phyloP scores from a whole-genome alignment of 2,797 vertebrate species.

The Platyrinchus mystaceus region DNA sequence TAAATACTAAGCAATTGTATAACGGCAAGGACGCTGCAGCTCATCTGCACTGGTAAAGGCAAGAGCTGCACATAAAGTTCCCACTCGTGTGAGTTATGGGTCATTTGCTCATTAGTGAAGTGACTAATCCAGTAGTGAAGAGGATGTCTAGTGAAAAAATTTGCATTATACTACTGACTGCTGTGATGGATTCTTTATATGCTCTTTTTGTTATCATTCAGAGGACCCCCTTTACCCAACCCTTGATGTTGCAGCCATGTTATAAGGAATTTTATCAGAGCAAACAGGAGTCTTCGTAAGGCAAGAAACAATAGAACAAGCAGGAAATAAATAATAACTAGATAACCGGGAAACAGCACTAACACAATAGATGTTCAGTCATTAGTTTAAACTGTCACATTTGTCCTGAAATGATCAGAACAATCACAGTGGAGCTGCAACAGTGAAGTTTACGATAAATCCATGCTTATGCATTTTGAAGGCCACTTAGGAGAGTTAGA shows the following conservation, averaged over 20 bases:
- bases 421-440: slow-evolving; percentile 23
- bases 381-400: slow-evolving; percentile 8
- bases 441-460: slow-evolving; percentile 49
- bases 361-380: not conserved
- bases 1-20: not conserved
- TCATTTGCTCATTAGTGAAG: slow-evolving; percentile 39
- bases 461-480: not conserved
- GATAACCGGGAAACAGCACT: slow-evolving; percentile 43
- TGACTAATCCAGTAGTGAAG: slow-evolving; percentile 28
- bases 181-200: slow-evolving; percentile 50
- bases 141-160: slow-evolving; percentile 45
- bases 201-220: slow-evolving; percentile 33
- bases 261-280: slow-evolving; percentile 64
- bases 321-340: slow-evolving; percentile 56
- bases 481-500: not conserved
- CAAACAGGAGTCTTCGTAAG: slow-evolving; percentile 55
- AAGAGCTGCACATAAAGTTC: not conserved
- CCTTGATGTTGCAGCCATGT: slow-evolving; percentile 40
- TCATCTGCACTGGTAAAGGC: not conserved
- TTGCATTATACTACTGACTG: slow-evolving; percentile 9
- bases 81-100: slow-evolving; percentile 35
- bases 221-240: slow-evolving; percentile 38
- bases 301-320: slow-evolving; percentile 62
- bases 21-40: not conserved
- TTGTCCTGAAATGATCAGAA: slow-evolving; percentile 25